These are phyloP conservation scores for Cheiracanthium punctorium DNA, from an alignment of 2,888 invertebrate species.

Conservation along the genomic window DNA sequence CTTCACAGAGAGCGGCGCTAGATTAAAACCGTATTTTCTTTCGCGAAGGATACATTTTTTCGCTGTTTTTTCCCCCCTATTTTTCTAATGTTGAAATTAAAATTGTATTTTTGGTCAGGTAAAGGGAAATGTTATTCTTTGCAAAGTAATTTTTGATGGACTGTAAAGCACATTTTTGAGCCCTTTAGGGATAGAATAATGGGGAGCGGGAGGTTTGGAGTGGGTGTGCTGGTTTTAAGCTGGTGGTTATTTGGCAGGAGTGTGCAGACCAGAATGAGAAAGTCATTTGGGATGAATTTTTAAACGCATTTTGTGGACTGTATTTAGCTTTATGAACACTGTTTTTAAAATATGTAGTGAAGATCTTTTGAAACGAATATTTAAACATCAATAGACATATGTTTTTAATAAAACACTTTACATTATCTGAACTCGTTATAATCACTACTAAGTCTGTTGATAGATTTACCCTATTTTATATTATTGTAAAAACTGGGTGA, in stretches of 20 bases:
- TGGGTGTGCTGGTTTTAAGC: not conserved
- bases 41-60: not conserved
- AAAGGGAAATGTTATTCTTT: not conserved
- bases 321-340: too few relatives aligned
- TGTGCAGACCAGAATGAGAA: too few relatives aligned
- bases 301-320: too few relatives aligned
- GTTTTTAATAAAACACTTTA: too few relatives aligned
- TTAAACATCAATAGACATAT: too few relatives aligned
- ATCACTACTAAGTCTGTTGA: too few relatives aligned
- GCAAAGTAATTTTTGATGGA: constrained; percentile 4
- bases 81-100: not conserved
- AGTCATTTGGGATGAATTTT: too few relatives aligned
- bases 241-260: not conserved
- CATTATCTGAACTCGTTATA: too few relatives aligned
- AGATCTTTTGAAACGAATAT: too few relatives aligned
- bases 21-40: not conserved
- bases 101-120: not conserved
- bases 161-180: not conserved
- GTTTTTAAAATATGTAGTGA: too few relatives aligned
- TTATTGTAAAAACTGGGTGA: too few relatives aligned
- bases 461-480: too few relatives aligned
- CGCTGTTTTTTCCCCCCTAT: not conserved
- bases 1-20: not conserved
- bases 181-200: not conserved
- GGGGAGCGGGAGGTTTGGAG: not conserved